Base-by-base conservation (phyloP, 2,888 invertebrate species). In the Drosophila mulleri region DNA sequence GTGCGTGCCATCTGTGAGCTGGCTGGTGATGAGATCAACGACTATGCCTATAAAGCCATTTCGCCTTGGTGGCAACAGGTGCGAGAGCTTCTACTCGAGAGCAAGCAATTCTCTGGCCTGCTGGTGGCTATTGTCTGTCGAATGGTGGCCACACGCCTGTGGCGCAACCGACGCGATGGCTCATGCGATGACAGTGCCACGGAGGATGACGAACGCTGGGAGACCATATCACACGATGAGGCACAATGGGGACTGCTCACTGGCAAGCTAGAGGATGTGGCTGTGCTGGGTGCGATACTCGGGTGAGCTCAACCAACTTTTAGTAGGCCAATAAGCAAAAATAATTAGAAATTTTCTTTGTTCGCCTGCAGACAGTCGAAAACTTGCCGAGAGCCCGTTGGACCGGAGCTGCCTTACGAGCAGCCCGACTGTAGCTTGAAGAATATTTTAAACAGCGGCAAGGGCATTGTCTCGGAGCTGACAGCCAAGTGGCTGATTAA, bases 261-360 rank as follows among this genome's bases (percentile, higher is more conserved):
- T 45, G 97, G 96, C 61, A 98, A 98, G 93, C 94, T 98, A 52
- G 98, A 98, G 92, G 98, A 98, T 91, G 95, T 98, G 72, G 95
- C 98, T 3, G 94, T 97, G 61, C 94, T 98, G 16, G 96, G 96
- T 12, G 92, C 92, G 20, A 91, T 92, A 47, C 71, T 93, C 94
- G 96, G 80, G 94, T 97, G 61, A 92, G 96, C 93, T n/a, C 4
- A 14, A 3, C 2, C 6, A 11, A 23, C 37, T 26, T 12, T 37
- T 8, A 14, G 8, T 52, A 1, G 5, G 35, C 4, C 14, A 35
- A 14, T 6, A 35, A 8, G 20, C 6, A 32, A 23, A 35, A 14
- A 20, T 1, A 29, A 0, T 6, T 16, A 14, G 7, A 1, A 1
- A 20, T 20, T 20, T 41, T 3, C 1, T 11, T 16, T 39, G 59